These are phyloP conservation scores for Lycodopsis pacificus DNA, from an alignment of 2,797 vertebrate genomes.

Conservation along the genomic window DNA sequence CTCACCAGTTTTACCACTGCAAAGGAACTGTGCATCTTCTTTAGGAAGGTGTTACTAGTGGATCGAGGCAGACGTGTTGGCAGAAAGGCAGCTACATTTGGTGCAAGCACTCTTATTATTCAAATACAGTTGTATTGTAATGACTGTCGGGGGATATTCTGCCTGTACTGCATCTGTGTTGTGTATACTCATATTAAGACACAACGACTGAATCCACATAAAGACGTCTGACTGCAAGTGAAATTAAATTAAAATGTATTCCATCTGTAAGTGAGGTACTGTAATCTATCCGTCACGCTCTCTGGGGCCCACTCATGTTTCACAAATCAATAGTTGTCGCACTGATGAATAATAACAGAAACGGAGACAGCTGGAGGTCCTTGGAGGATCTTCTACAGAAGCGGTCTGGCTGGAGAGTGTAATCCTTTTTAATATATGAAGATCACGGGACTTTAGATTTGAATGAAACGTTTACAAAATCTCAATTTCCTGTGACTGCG, in stretches of 20 bases:
- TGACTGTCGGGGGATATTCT: constrained; percentile 23
- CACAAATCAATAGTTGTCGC: constrained; percentile 43
- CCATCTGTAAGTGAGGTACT: constrained; percentile 14
- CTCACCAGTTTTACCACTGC: background rate
- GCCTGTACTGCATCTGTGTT: background rate
- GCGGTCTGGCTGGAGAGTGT: constrained; percentile 8
- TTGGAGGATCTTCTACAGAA: constrained; percentile 7
- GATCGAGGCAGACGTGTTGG: background rate
- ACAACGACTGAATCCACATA: constrained; percentile 1
- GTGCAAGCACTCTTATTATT: background rate
- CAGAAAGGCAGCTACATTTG: background rate
- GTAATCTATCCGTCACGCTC: constrained; percentile 18
- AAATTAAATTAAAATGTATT: constrained; percentile 8
- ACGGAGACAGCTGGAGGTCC: constrained; percentile 45
- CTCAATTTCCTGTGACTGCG: constrained; percentile 58
- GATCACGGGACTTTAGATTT: constrained; percentile 19
- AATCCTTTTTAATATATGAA: constrained; percentile 46
- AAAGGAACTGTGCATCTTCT: background rate
- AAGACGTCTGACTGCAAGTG: constrained; percentile 10
- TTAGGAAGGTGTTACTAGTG: background rate
- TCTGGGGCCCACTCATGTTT: constrained; percentile 37
- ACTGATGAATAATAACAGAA: constrained; percentile 34
- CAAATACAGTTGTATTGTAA: background rate
- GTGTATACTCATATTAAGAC: background rate
- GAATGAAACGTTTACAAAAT: constrained; percentile 43